Percentiles rank a stretch among this genome's conserved stretches.
These are phyloP conservation scores for Masticophis lateralis DNA, from an alignment of 2,797 vertebrate genomes.

Conservation along the genomic window DNA sequence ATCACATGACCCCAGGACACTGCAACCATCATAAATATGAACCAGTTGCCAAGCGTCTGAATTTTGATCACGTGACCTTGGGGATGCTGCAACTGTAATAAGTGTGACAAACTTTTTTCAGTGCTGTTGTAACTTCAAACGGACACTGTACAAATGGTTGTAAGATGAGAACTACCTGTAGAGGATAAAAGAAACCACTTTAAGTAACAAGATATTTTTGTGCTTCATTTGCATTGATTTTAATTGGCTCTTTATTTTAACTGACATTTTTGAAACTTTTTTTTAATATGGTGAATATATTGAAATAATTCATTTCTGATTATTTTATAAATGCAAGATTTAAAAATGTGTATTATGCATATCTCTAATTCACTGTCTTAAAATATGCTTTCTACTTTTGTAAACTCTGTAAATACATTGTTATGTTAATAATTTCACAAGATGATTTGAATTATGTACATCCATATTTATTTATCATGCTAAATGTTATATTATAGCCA, in stretches of 20 bases:
- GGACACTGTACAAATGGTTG: background rate
- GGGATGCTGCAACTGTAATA: background rate
- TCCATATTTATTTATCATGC: conserved; percentile 19
- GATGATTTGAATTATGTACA: conserved; percentile 33
- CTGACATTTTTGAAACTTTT: conserved; percentile 50
- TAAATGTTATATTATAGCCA: conserved; percentile 44
- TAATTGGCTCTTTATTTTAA: conserved; percentile 22
- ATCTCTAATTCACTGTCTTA: conserved; percentile 21
- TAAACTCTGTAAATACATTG: conserved; percentile 40
- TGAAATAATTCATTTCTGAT: conserved; percentile 20
- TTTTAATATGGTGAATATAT: conserved; percentile 18
- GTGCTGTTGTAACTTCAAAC: background rate
- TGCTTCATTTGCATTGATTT: conserved; percentile 8
- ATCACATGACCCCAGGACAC: background rate
- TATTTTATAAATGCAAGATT: conserved; percentile 46
- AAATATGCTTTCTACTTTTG: conserved; percentile 22
- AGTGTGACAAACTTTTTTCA: background rate
- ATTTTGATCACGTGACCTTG: background rate
- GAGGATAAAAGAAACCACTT: conserved; percentile 54
- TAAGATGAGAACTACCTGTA: background rate
- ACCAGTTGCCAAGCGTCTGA: background rate
- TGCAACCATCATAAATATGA: background rate
- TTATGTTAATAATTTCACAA: conserved; percentile 31
- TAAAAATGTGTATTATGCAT: conserved; percentile 55
- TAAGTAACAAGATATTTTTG: background rate